These are phyloP conservation scores for Heliconius aoede DNA, from an alignment of 2,888 invertebrate genomes.

Conservation along the genomic window DNA sequence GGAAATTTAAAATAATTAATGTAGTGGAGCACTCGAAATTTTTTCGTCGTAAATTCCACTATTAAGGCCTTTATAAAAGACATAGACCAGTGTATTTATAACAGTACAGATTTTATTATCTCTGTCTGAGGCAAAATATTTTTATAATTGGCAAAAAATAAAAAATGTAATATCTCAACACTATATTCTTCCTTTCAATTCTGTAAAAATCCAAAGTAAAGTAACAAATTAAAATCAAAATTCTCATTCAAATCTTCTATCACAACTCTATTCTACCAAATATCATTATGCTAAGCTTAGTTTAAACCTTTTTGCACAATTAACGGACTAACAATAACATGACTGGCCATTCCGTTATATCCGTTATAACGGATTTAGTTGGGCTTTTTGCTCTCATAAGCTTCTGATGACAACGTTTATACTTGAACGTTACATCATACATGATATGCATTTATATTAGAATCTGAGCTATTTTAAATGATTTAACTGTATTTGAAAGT, in stretches of 20 bases:
- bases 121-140: too few relatives aligned
- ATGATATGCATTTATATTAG: conserved; percentile 22
- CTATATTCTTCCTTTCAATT: too few relatives aligned
- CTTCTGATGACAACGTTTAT: conserved; percentile 23
- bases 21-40: too few relatives aligned
- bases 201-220: background rate
- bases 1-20: too few relatives aligned
- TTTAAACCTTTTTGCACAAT: conserved; percentile 14
- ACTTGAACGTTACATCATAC: conserved; percentile 1
- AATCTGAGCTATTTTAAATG: conserved; percentile 9
- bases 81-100: too few relatives aligned
- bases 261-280: conserved; percentile 8
- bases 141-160: too few relatives aligned
- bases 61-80: too few relatives aligned
- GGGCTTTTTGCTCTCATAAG: conserved; percentile 24
- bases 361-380: conserved; percentile 19
- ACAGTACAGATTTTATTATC: too few relatives aligned
- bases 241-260: background rate
- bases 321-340: conserved; percentile 24
- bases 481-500: background rate
- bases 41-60: too few relatives aligned
- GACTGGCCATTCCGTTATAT: conserved; percentile 10
- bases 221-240: background rate
- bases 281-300: conserved; percentile 4
- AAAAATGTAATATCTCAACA: too few relatives aligned